Conservation (phyloP, 92 coral and sea anemone genomes). For the Desmophyllum pertusum region DNA sequence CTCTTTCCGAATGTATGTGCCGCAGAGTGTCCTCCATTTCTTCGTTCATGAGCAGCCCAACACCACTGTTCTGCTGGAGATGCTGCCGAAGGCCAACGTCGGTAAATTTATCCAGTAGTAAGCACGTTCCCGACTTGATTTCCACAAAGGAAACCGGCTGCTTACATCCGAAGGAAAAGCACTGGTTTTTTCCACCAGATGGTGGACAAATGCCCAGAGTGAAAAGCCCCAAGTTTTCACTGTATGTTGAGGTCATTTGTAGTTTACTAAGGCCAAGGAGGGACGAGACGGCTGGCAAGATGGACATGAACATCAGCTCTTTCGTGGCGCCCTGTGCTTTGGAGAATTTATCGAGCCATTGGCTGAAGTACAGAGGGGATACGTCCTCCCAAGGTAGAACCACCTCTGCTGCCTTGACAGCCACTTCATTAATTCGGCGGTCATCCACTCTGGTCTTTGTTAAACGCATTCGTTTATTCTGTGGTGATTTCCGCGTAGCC, state of each 20-base stretch:
- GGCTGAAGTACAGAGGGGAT: neutral
- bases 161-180: slow-evolving; percentile 57
- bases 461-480: neutral
- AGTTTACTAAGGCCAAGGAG: slow-evolving; percentile 45
- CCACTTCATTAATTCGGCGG: slow-evolving; percentile 43
- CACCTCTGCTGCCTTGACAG: slow-evolving; percentile 33
- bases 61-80: slow-evolving; percentile 34
- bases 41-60: neutral
- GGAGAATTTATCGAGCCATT: slow-evolving; percentile 41
- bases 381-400: slow-evolving; percentile 24
- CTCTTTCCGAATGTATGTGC: slow-evolving; percentile 30
- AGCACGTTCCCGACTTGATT: neutral
- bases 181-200: slow-evolving; percentile 16
- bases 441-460: slow-evolving; percentile 26
- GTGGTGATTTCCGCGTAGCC: neutral
- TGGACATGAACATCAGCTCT: slow-evolving; percentile 51
- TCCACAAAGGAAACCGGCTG: slow-evolving; percentile 51
- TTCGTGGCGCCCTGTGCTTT: slow-evolving; percentile 52
- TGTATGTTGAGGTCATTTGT: slow-evolving; percentile 44
- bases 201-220: neutral
- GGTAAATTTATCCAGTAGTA: neutral
- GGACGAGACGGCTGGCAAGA: slow-evolving; percentile 27
- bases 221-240: slow-evolving; percentile 46
- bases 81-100: slow-evolving; percentile 58
- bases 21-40: neutral